Conservation (phyloP, 2,888 invertebrate species). For the Drosophila birchii region DNA sequence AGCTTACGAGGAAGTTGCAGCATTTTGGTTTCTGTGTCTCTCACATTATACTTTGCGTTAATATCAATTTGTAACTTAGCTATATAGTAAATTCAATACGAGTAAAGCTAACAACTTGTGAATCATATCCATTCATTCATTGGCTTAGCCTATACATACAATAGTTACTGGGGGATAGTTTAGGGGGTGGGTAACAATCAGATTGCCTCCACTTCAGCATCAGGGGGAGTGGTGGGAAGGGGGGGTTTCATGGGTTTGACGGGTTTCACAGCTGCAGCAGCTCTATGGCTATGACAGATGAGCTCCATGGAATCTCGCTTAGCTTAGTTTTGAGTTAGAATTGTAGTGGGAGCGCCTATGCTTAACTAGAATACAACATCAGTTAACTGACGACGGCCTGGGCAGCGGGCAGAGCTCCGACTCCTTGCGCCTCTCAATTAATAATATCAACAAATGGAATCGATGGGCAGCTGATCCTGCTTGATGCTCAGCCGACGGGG, state of each 20-base stretch:
- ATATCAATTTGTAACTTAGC: constrained; percentile 72
- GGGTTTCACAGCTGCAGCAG: constrained; percentile 46
- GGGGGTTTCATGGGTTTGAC: background rate
- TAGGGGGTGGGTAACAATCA: constrained; percentile 30
- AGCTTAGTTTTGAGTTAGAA: constrained; percentile 43
- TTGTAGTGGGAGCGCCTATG: constrained; percentile 41
- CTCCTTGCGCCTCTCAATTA: constrained; percentile 29
- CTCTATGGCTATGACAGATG: constrained; percentile 47
- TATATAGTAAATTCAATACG: constrained; percentile 76
- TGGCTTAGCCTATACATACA: constrained; percentile 34
- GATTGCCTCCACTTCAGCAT: constrained; percentile 43
- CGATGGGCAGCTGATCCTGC: constrained; percentile 84
- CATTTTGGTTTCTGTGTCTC: constrained; percentile 63
- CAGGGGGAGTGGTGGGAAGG: constrained; percentile 1
- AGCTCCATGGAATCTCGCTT: constrained; percentile 50
- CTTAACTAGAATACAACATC: constrained; percentile 50
- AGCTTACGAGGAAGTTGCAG: constrained; percentile 61
- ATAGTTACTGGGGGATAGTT: constrained; percentile 24
- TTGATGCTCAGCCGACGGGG: constrained; percentile 84
- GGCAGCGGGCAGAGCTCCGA: background rate
- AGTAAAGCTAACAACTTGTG: constrained; percentile 65
- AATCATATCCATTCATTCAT: constrained; percentile 47
- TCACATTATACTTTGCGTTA: constrained; percentile 58
- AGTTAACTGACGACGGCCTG: constrained; percentile 9
- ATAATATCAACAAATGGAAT: constrained; percentile 85